Evolutionary conservation across 1,140 invertebrate species (phyloP), one percentile per base, ranked within the genome.

Genomic region (Gonioctena quinquepunctata): DNA sequence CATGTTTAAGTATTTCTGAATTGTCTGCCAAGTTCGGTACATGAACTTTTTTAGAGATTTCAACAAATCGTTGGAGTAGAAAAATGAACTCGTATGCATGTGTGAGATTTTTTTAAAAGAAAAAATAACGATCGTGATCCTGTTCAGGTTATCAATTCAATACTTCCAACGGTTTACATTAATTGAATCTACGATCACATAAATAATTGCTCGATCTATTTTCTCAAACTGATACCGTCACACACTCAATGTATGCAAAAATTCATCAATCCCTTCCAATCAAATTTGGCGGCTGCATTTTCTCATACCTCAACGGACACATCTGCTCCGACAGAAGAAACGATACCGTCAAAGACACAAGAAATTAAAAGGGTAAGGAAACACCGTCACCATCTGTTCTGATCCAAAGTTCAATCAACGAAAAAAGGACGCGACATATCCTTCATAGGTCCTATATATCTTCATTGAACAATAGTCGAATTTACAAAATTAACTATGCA

Each of bases 401-500:
- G 26, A 62, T 27, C 18, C 33, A 6, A 48, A 62, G 23, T 19
- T 62, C 60, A 62, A 62, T 62, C 60, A 62, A 54, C 52, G 22
- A 22, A 28, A 13, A 21, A 62, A 54, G 22, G 18, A 54, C 52
- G 52, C 52, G 52, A 54, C 16, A 23, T 19, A 54, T 54, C 60
- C 60, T 62, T 22, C 60, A 18, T 25, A 60, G 57, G 57, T 26
- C 57, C 57, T 26, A 22, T 27, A 16, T 25, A 42, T 16, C 56
- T 11, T 16, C 23, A 26, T 21, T 22, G 60, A 62, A 62, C 60
- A 62, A 62, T 62, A 21, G 27, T 13, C 26, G 18, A 62, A 62
- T 62, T 62, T 62, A 21, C 26, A 13, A 62, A 62, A 62, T 62
- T 62, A 62, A 62, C 60, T 62, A 62, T 62, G 60, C 60, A 62